Conservation (phyloP, 2,888 invertebrate species). For the Chalcosyrphus nemorum region DNA sequence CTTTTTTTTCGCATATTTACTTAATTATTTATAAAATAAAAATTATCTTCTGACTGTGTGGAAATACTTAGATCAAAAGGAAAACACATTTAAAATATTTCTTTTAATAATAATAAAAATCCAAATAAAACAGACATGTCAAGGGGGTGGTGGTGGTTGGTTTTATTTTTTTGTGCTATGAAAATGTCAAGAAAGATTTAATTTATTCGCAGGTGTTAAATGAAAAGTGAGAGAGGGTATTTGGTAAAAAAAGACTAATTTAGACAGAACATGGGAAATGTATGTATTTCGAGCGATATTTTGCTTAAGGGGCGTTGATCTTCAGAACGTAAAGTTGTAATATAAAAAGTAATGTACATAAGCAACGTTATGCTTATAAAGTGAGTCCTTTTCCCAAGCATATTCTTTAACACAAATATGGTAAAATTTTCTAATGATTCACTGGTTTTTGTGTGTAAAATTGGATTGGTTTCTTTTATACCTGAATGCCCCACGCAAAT, state of each 20-base stretch:
- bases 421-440: too few species aligned
- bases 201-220: slow-evolving; percentile 10
- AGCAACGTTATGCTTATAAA: too few species aligned
- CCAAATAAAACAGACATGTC: background rate
- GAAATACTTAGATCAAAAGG: slow-evolving; percentile 31
- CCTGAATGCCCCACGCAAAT: too few species aligned
- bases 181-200: slow-evolving; percentile 16
- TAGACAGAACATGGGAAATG: background rate
- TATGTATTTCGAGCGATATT: too few species aligned
- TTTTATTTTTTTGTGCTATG: background rate
- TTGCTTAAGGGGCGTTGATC: too few species aligned
- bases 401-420: too few species aligned
- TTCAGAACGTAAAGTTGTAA: too few species aligned
- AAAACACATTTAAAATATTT: background rate
- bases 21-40: slow-evolving; percentile 24
- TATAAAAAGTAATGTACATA: too few species aligned
- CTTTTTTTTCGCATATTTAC: background rate
- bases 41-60: background rate
- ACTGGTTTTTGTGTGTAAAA: too few species aligned
- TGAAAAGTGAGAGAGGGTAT: background rate
- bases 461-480: too few species aligned
- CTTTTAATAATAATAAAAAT: background rate
- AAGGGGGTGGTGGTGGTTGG: background rate
- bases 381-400: too few species aligned
- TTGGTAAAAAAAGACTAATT: background rate